Evolutionary conservation across 2,797 vertebrate genomes (phyloP).

Genomic region (Smutsia temminckii): DNA sequence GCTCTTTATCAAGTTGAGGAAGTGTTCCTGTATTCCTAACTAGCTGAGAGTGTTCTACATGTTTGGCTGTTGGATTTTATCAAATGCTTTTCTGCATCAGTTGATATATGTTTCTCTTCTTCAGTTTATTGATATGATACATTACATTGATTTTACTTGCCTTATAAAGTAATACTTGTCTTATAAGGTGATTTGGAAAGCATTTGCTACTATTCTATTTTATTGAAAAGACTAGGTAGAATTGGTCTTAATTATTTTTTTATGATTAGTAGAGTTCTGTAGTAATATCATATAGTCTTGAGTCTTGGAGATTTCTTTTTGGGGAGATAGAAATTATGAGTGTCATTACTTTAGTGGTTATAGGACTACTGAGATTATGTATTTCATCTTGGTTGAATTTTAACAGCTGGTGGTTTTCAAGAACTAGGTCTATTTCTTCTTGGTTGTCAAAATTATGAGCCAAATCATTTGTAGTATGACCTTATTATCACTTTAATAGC

Average conservation of each 20-base stretch:
- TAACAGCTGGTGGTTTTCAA: not conserved
- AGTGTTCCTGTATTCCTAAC: not conserved
- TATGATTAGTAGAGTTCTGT: not conserved
- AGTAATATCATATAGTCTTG: not conserved
- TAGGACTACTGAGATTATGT: not conserved
- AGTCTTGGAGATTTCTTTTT: not conserved
- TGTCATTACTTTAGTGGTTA: not conserved
- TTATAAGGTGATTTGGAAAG: not conserved
- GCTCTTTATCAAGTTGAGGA: not conserved
- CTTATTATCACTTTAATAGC: not conserved
- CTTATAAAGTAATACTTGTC: not conserved
- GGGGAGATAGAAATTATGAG: not conserved
- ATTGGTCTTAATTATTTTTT: not conserved
- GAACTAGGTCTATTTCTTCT: not conserved
- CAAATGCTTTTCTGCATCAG: not conserved
- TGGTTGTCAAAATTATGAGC: not conserved
- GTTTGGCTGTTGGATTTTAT: not conserved
- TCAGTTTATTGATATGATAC: not conserved
- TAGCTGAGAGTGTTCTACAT: not conserved
- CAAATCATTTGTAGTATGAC: not conserved
- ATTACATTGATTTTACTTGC: not conserved
- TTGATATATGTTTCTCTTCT: not conserved
- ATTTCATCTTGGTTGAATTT: not conserved
- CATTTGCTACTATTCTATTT: not conserved
- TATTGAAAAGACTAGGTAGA: not conserved